Evolutionary conservation across 2,888 invertebrate species (phyloP), one percentile per base, ranked within the genome.

Genomic region (Pterobdella sp.): DNA sequence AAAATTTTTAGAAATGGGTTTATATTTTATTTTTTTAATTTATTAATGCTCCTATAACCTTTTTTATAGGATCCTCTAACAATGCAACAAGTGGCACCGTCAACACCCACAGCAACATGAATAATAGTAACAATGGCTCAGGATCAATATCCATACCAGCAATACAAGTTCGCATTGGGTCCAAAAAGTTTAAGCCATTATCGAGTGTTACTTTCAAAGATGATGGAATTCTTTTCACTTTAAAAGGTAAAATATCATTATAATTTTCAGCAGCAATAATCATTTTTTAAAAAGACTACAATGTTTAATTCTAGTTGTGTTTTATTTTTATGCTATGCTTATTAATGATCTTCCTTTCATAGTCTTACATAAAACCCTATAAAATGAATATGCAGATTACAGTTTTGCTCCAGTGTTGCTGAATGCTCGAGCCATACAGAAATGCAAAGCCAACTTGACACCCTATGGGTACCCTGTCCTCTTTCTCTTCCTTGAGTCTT

Each of bases 351-450:
- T 18, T 64, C 14, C 10, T 26, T 49, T 49, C n/a, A 49, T n/a
- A 18, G 14, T 49, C 52, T 18, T 34, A 14, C 31, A 34, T 18
- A 26, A 29, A 67, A 35, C 14, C 14, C 14, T 67, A 67, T 67
- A 22, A 49, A 49, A 14, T 18, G 14, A 18, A 10, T 49, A 18
- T 10, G 7, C 74, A 78, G 78, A 76, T 71, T 76, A 74, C 71
- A 74, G 75, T 1, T 72, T 75, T 68, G 77, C 78, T 2, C 78
- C 78, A 1, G 77, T 78, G 52, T 72, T 78, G 56, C 63, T 78
- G 63, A 78, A 78, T 64, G 76, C 78, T n/a, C 74, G 78, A 26
- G 78, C 78, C 31, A 78, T 78, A 68, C 60, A 74, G 26, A 72
- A 65, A 66, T 78, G 78, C 60, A 73, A 75, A 64, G 77, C 77